Evolutionary conservation across 2,888 invertebrate species (phyloP).

Genomic region (Napeogenes sylphis): DNA sequence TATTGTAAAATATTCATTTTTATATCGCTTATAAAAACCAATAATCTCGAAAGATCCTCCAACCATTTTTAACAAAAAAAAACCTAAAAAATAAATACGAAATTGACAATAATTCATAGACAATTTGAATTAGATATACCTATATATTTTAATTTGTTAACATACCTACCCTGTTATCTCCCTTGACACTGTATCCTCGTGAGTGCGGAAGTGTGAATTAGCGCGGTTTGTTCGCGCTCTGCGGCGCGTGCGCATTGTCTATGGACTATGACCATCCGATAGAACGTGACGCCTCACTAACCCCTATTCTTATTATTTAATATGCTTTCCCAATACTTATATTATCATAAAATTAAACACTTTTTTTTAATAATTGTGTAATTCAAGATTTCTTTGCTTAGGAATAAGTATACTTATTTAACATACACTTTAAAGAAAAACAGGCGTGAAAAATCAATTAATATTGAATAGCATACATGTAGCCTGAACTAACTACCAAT

Average conservation of each 20-base stretch:
- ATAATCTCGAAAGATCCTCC: no score
- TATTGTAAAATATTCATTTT: no score
- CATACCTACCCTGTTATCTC: conserved; percentile 3
- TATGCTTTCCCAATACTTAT: not conserved
- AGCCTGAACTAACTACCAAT: no score
- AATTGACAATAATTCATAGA: no score
- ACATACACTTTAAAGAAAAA: no score
- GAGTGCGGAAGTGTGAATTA: conserved; percentile 50
- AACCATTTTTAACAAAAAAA: no score
- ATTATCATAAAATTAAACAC: not conserved
- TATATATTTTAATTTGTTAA: not conserved
- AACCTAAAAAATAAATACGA: no score
- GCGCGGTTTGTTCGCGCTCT: conserved; percentile 34
- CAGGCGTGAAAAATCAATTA: no score
- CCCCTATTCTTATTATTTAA: not conserved
- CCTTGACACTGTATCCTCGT: conserved; percentile 32
- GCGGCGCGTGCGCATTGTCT: conserved; percentile 44
- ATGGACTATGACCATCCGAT: conserved; percentile 31
- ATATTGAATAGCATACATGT: no score
- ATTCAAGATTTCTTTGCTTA: not conserved
- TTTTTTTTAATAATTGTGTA: conserved; percentile 1
- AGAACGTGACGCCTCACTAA: conserved; percentile 13
- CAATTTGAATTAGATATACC: no score
- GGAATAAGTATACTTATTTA: no score
- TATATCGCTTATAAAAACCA: no score